Evolutionary conservation across 2,888 invertebrate species (phyloP).

Genomic region (Gastrophysa polygoni): DNA sequence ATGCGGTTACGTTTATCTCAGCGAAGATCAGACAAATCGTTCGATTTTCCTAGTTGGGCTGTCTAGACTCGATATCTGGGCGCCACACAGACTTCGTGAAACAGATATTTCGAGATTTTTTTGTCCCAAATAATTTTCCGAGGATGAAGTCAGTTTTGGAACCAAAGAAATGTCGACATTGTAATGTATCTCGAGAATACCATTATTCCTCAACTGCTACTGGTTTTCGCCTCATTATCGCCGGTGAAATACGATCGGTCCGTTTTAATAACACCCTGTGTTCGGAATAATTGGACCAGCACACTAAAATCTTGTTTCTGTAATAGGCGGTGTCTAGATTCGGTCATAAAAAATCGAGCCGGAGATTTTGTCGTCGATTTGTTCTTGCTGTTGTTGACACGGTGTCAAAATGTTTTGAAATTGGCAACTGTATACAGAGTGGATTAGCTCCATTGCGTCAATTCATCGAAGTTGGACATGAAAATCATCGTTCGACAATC

Average conservation of each 20-base stretch:
- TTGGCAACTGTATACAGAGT: no score
- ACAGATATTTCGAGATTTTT: background rate
- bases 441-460: no score
- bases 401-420: background rate
- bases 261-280: constrained; percentile 55
- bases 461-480: no score
- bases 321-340: constrained; percentile 48
- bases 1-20: background rate
- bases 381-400: background rate
- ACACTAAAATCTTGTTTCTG: constrained; percentile 56
- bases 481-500: no score
- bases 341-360: constrained; percentile 12
- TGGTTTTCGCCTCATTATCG: constrained; percentile 53
- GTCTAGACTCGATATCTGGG: background rate
- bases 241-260: constrained; percentile 54
- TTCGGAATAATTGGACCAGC: constrained; percentile 56
- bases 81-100: background rate
- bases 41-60: background rate
- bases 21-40: background rate
- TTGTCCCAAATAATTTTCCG: background rate
- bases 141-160: no score
- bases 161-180: no score
- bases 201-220: constrained; percentile 49
- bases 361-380: background rate
- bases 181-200: constrained; percentile 39